Evolutionary conservation across 2,113 vertebrate species (phyloP).

Genomic region (Eira barbara): DNA sequence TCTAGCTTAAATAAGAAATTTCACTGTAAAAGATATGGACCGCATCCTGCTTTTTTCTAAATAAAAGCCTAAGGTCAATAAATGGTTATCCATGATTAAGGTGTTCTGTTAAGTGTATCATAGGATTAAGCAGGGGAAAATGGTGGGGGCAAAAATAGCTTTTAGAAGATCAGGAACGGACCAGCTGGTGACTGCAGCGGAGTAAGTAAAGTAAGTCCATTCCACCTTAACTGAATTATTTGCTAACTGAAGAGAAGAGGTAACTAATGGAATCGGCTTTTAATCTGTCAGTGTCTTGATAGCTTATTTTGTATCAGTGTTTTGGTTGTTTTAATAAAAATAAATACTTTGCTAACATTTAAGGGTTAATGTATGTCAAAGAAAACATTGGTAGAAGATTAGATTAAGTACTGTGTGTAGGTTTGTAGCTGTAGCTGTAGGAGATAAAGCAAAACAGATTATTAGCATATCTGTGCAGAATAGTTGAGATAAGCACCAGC

Average conservation of each 20-base stretch:
- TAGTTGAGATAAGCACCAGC: not conserved
- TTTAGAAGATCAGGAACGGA: not conserved
- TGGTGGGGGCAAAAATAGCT: not conserved
- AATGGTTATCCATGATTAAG: not conserved
- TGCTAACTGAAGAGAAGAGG: not conserved
- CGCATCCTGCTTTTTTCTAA: not conserved
- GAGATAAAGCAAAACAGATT: not conserved
- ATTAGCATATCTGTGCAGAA: not conserved
- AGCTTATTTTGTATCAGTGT: not conserved
- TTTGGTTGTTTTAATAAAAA: constrained; percentile 30
- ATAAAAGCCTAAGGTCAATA: not conserved
- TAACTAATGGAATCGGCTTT: not conserved
- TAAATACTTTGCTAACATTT: constrained; percentile 4
- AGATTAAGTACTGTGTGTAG: not conserved
- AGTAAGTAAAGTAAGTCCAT: not conserved
- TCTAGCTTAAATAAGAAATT: not conserved
- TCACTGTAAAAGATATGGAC: not conserved
- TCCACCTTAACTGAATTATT: not conserved
- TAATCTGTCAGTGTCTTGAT: not conserved
- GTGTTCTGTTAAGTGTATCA: not conserved
- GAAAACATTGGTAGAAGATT: not conserved
- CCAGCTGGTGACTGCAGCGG: not conserved
- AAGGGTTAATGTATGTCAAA: not conserved
- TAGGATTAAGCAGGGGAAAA: not conserved
- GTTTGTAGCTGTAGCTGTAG: not conserved